Base-by-base conservation (phyloP, 2,113 vertebrate genomes). In the Rhegmatorhina hoffmannsi region DNA sequence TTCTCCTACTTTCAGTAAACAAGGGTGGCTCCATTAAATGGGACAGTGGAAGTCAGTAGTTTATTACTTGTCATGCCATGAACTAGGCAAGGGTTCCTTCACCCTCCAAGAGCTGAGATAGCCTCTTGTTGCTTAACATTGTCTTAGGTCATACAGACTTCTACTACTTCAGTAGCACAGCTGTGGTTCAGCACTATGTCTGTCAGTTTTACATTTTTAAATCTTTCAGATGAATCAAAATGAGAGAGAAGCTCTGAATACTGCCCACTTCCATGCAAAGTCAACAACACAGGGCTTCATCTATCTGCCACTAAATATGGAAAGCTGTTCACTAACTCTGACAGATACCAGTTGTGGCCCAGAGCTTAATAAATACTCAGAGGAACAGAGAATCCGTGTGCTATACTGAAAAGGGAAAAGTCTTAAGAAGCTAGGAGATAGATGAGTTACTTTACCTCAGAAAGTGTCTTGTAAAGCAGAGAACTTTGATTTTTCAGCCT, bases 401-500 rank as follows among this genome's bases (percentile, higher is more conserved):
- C 29, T 77, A 7, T 8, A 64, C 17, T 28, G 33, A 89, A 69
- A 44, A 53, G 23, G 23, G 33, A 29, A 85, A 82, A 46, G 14
- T 19, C n/a, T 53, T 55, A 49, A 79, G 33, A 49, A 28, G 62
- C 24, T 58, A 50, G 23, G 63, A 95, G 10, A 89, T 0, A 12
- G 31, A 62, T 34, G 8, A 59, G 19, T 55, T 81, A 34, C 74
- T 68, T 98, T 97, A 99, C 99, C 98, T 98, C 95, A 33, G 96
- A 98, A 85, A 99, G 98, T 0, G 97, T 97, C 96, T 97, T 97
- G 95, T 99, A 97, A 88, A 99, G 96, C 43, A 99, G 68, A n/a
- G 99, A 99, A 50, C 97, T 98, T 89, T 98, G 98, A 79, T 99
- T 99, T 97, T 99, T 99, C 95, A 99, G 93, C 72, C 99, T 98